These are phyloP conservation scores for Acanthosepion esculentum DNA, from an alignment of 2,888 invertebrate genomes.

Conservation along the genomic window DNA sequence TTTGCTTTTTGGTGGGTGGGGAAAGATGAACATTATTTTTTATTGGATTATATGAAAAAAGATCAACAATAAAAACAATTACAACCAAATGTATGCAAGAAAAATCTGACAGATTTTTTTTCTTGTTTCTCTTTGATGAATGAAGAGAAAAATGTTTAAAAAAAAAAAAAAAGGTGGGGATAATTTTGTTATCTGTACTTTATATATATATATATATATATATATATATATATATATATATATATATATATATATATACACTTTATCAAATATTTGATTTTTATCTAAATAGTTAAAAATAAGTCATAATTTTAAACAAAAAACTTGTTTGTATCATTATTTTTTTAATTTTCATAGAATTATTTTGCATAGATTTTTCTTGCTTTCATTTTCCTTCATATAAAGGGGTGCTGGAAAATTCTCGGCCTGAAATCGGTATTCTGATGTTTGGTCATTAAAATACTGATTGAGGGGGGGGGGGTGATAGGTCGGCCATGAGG, in stretches of 20 bases:
- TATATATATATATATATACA: neutral
- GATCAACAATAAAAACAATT: slow-evolving; percentile 12
- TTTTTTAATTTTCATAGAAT: neutral
- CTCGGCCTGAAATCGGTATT: no score
- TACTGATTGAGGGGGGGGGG: no score
- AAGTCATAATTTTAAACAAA: neutral
- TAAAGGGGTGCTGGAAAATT: neutral
- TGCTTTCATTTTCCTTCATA: neutral
- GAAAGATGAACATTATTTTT: neutral
- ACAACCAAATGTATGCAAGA: neutral
- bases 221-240: no score
- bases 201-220: no score
- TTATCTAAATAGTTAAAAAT: neutral
- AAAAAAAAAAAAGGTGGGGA: neutral
- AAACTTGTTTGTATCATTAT: neutral
- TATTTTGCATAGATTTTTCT: neutral
- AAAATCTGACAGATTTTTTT: neutral
- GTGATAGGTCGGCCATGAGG: no score
- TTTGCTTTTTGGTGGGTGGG: neutral
- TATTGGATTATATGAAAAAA: neutral
- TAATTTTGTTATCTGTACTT: no score
- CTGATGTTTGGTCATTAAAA: no score
- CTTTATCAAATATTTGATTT: neutral
- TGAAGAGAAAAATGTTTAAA: neutral
- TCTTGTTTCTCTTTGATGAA: neutral